phyloP scores from a whole-genome alignment of 64 coral and sea anemone genomes.

The Montipora efflorescens region DNA sequence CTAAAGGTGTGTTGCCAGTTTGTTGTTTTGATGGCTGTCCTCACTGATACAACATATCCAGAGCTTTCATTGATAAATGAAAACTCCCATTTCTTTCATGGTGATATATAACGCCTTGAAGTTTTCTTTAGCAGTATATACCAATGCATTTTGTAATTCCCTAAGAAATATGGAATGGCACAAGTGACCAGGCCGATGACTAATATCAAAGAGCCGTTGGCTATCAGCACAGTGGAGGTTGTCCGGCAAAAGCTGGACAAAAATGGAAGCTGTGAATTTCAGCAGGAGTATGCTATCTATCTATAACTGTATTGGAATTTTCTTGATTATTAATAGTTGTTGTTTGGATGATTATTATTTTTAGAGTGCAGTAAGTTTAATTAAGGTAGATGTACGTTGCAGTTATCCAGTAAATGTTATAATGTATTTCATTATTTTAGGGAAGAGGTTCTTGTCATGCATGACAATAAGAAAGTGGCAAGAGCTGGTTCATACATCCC shows the following conservation, averaged over 20 bases:
- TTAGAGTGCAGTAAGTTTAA: no score
- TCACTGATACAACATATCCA: neutral
- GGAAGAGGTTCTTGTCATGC: neutral
- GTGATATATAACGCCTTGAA: neutral
- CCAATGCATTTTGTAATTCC: no score
- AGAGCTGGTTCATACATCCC: slow-evolving; percentile 13
- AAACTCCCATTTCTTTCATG: slow-evolving; percentile 56
- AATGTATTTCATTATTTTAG: neutral
- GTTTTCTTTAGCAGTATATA: slow-evolving; percentile 2
- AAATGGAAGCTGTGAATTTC: no score
- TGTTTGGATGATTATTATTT: no score
- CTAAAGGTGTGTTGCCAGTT: neutral
- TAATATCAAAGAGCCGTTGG: no score
- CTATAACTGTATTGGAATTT: no score
- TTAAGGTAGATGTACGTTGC: neutral
- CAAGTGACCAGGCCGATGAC: no score
- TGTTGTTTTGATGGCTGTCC: slow-evolving; percentile 56
- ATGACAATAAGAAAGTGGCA: slow-evolving; percentile 6
- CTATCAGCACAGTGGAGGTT: no score
- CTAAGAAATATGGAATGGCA: no score
- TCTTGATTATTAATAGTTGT: no score
- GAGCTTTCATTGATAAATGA: neutral
- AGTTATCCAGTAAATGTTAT: neutral
- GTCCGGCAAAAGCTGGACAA: no score
- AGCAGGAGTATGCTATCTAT: no score